Evolutionary conservation across 2,888 invertebrate genomes (phyloP).

Genomic region (Tetragnatha montana): DNA sequence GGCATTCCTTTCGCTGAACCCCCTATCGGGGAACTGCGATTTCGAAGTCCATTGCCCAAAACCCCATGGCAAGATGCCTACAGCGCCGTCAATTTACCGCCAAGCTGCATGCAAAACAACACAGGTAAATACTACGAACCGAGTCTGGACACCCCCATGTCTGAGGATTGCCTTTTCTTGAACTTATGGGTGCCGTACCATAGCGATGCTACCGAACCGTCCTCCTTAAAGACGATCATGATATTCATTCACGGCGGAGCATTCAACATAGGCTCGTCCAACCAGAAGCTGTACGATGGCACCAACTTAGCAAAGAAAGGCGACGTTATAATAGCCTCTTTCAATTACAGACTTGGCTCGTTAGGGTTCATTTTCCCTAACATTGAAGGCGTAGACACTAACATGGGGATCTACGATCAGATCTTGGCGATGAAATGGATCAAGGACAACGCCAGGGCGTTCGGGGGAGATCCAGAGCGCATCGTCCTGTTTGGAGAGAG

Average conservation of each 20-base stretch:
- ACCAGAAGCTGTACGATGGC: slow-evolving; percentile 29
- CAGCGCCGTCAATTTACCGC: slow-evolving; percentile 9
- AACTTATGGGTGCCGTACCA: slow-evolving; percentile 66
- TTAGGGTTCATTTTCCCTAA: background rate
- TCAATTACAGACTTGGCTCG: slow-evolving; percentile 15
- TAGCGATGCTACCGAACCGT: too few species aligned
- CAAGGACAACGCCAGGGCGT: slow-evolving; percentile 10
- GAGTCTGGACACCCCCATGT: slow-evolving; percentile 14
- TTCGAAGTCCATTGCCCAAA: slow-evolving; percentile 36
- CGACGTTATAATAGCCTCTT: background rate
- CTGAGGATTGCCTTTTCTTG: slow-evolving; percentile 68
- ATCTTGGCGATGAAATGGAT: slow-evolving; percentile 39
- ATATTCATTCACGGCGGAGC: slow-evolving; percentile 58
- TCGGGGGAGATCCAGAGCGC: slow-evolving; percentile 22
- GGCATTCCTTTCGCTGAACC: slow-evolving; percentile 77
- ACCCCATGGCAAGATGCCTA: slow-evolving; percentile 34
- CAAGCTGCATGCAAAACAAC: slow-evolving; percentile 31
- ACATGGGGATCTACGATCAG: slow-evolving; percentile 32
- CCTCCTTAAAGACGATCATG: slow-evolving; percentile 33
- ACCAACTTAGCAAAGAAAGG: background rate
- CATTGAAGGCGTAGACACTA: background rate
- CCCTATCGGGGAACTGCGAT: slow-evolving; percentile 74
- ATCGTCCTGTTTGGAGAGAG: slow-evolving; percentile 28
- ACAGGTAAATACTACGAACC: background rate
- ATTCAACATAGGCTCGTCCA: slow-evolving; percentile 21